A percentile compares a stretch with the other conserved stretches of the same genome.
phyloP scores from a whole-genome alignment of 2,113 vertebrate genomes.

The Mugil cephalus region DNA sequence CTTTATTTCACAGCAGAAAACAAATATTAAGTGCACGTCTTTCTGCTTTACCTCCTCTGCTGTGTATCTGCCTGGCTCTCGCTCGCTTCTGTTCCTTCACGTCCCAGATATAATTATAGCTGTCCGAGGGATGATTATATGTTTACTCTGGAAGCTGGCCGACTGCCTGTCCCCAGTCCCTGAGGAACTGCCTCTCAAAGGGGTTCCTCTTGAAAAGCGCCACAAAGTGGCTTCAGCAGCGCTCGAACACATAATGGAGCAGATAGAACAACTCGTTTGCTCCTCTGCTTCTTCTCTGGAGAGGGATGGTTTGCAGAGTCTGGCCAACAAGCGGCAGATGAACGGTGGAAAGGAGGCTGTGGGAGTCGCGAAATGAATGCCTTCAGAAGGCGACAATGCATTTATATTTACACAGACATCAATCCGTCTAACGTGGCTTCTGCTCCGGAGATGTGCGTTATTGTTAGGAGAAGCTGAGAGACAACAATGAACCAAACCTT shows the following conservation, averaged over 20 bases:
- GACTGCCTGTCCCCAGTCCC: slow-evolving; percentile 85
- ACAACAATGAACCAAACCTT: slow-evolving; percentile 53
- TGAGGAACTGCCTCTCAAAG: slow-evolving; percentile 79
- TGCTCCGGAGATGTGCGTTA: slow-evolving; percentile 20
- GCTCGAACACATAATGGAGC: slow-evolving; percentile 45
- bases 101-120: slow-evolving; percentile 87
- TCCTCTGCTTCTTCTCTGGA: slow-evolving; percentile 47
- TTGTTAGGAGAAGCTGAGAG: slow-evolving; percentile 28
- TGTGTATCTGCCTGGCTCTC: slow-evolving; percentile 78
- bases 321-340: slow-evolving; percentile 44
- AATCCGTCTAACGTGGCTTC: slow-evolving; percentile 20
- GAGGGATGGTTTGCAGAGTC: slow-evolving; percentile 35
- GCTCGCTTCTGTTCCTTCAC: slow-evolving; percentile 86
- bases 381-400: slow-evolving; percentile 53
- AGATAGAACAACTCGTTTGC: slow-evolving; percentile 27
- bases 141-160: slow-evolving; percentile 92
- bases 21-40: slow-evolving; percentile 78
- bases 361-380: slow-evolving; percentile 54
- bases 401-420: slow-evolving; percentile 61
- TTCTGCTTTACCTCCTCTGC: slow-evolving; percentile 85
- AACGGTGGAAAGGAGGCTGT: slow-evolving; percentile 56
- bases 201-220: slow-evolving; percentile 82
- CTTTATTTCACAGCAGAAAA: slow-evolving; percentile 82
- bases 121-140: slow-evolving; percentile 91
- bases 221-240: slow-evolving; percentile 65